Conservation (phyloP, 53 echinoderm and acorn worm genomes). For the Zoroaster sp. region DNA sequence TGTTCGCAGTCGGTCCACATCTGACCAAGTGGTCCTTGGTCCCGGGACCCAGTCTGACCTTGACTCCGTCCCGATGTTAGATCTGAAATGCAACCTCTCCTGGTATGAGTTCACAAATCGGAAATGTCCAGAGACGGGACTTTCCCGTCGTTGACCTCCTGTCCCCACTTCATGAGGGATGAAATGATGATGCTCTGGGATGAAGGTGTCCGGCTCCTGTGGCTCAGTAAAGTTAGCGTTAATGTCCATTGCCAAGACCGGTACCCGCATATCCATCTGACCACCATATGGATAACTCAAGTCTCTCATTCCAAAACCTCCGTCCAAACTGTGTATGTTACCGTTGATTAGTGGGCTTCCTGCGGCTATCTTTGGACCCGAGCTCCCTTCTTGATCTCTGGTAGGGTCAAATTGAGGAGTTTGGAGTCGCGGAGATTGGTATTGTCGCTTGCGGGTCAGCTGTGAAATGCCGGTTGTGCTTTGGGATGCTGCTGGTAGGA, state of each 20-base stretch:
- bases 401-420: not conserved
- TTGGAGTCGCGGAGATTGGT: not conserved
- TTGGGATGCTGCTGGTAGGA: not conserved
- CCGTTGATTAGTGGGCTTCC: conserved; percentile 25
- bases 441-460: conserved; percentile 32
- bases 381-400: not conserved
- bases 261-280: not conserved
- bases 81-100: conserved; percentile 17
- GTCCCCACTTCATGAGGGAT: conserved; percentile 19
- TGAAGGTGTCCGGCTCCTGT: conserved; percentile 44
- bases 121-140: not conserved
- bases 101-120: not conserved
- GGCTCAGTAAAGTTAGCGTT: conserved; percentile 63
- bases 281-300: not conserved
- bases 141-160: not conserved
- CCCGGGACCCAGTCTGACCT: conserved; percentile 48
- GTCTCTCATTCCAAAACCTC: not conserved
- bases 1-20: not conserved
- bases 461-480: conserved; percentile 2
- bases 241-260: conserved; percentile 51
- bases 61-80: not conserved
- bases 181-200: conserved; percentile 41
- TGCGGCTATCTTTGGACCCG: not conserved
- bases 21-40: conserved; percentile 19
- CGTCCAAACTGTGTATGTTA: not conserved